phyloP scores from a whole-genome alignment of 2,113 vertebrate species.

The Lonchura striata region DNA sequence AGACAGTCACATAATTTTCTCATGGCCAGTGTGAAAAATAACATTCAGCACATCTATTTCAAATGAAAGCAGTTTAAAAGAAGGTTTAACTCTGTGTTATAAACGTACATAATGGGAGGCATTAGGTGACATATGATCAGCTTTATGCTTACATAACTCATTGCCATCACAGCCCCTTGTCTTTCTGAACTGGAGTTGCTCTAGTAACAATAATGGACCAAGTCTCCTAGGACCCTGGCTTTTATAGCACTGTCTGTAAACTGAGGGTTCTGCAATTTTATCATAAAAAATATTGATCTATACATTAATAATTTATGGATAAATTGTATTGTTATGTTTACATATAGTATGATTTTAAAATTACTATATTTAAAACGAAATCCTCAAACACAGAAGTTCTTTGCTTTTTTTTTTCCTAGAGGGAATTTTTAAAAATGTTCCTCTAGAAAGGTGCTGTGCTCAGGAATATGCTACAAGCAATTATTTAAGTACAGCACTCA shows the following conservation, averaged over 20 bases:
- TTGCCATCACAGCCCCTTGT: background rate
- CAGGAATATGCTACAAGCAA: background rate
- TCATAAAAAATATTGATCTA: background rate
- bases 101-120: background rate
- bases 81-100: background rate
- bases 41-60: background rate
- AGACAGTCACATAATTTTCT: background rate
- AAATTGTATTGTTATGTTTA: background rate
- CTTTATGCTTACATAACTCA: background rate
- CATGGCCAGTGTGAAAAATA: background rate
- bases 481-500: background rate
- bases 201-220: background rate
- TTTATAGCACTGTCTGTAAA: background rate
- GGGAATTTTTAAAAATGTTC: background rate
- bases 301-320: background rate
- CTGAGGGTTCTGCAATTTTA: background rate
- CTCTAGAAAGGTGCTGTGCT: background rate
- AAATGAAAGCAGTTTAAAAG: background rate
- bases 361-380: background rate
- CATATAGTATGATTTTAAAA: background rate
- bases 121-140: background rate
- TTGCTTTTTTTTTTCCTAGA: background rate
- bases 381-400: background rate
- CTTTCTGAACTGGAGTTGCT: background rate
- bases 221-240: background rate